Evolutionary conservation across 2,113 vertebrate species (phyloP).

Genomic region (Perccottus glenii): DNA sequence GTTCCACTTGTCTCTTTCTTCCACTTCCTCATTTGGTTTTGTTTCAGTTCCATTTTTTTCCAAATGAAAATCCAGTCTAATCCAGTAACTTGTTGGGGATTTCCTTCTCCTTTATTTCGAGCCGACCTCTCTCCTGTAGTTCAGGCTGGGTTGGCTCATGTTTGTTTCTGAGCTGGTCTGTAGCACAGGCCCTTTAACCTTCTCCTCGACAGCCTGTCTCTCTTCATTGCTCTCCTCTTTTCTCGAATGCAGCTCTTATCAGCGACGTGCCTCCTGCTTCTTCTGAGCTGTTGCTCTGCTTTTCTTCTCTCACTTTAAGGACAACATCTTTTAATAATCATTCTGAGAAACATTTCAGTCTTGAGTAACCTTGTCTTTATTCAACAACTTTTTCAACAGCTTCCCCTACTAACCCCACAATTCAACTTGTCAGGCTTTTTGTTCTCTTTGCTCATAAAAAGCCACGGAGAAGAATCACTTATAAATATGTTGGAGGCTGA

Average conservation of each 20-base stretch:
- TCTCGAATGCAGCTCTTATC: constrained; percentile 36
- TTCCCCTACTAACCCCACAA: no score
- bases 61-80: constrained; percentile 1
- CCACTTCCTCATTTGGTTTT: not conserved
- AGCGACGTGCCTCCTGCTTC: constrained; percentile 13
- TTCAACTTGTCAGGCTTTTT: no score
- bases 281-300: not conserved
- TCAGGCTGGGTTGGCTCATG: constrained; percentile 27
- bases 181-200: constrained; percentile 30
- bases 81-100: not conserved
- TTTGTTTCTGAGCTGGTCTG: constrained; percentile 42
- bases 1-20: not conserved
- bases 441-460: no score
- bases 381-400: no score
- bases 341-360: no score
- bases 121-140: constrained; percentile 15
- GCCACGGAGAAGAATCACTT: no score
- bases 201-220: constrained; percentile 32
- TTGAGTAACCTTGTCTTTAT: no score
- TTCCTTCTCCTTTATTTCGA: not conserved
- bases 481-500: no score
- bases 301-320: no score
- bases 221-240: constrained; percentile 23
- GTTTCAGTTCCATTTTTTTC: not conserved
- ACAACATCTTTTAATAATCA: no score